phyloP scores from a whole-genome alignment of 2,888 invertebrate species.

The Linyphia triangularis region DNA sequence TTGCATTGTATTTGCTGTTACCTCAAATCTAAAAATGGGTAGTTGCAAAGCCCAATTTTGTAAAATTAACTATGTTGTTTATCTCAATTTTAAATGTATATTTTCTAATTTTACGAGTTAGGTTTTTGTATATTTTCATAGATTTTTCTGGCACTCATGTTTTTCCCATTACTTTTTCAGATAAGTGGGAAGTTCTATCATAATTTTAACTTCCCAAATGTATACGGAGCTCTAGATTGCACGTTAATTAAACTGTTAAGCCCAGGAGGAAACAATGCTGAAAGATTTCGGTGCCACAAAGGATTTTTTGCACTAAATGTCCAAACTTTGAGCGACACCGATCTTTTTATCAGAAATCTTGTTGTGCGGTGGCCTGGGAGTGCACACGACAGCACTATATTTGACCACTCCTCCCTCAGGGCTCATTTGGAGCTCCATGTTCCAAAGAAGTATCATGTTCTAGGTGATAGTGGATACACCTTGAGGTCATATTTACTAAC shows the following conservation, averaged over 20 bases:
- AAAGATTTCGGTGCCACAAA: constrained; percentile 14
- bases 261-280: constrained; percentile 11
- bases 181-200: constrained; percentile 1
- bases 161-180: too few relatives aligned
- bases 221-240: constrained; percentile 14
- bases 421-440: not conserved
- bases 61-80: too few relatives aligned
- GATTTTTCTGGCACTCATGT: too few relatives aligned
- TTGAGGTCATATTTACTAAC: constrained; percentile 4
- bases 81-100: too few relatives aligned
- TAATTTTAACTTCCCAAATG: not conserved
- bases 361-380: constrained; percentile 53
- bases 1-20: too few relatives aligned
- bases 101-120: too few relatives aligned
- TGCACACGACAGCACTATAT: constrained; percentile 29
- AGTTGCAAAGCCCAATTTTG: too few relatives aligned
- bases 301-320: constrained; percentile 30
- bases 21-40: too few relatives aligned
- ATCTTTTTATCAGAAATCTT: constrained; percentile 16
- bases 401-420: not conserved
- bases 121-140: too few relatives aligned
- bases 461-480: constrained; percentile 38
- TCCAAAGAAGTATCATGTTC: not conserved
- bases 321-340: not conserved
- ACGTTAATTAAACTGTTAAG: not conserved